Evolutionary conservation across 1,140 invertebrate genomes (phyloP).

Genomic region (Scaptomyza pallida): DNA sequence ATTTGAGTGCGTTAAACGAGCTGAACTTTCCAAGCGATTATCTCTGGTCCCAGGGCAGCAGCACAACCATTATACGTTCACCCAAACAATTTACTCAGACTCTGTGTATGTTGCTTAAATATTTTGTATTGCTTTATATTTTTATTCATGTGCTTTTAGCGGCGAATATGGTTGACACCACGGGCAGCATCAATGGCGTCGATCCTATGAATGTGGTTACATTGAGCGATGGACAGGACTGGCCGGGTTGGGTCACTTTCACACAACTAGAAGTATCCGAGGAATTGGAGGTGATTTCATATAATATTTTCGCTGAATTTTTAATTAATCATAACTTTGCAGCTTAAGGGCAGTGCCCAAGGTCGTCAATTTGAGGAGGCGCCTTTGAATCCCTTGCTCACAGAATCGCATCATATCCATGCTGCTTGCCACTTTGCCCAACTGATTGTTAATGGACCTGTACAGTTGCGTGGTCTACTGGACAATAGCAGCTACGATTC

Average conservation of each 20-base stretch:
- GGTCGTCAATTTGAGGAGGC: slow-evolving; percentile 83
- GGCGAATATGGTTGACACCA: slow-evolving; percentile 62
- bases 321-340: background rate
- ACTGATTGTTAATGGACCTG: slow-evolving; percentile 83
- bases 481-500: slow-evolving; percentile 67
- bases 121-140: background rate
- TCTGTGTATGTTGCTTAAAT: slow-evolving; percentile 41
- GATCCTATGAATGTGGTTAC: slow-evolving; percentile 76
- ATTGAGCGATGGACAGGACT: slow-evolving; percentile 70
- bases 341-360: slow-evolving; percentile 84
- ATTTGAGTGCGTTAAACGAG: slow-evolving; percentile 82
- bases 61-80: slow-evolving; percentile 67
- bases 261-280: slow-evolving; percentile 83
- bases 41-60: slow-evolving; percentile 71
- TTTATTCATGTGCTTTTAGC: slow-evolving; percentile 32
- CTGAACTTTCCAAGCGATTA: slow-evolving; percentile 84
- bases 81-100: slow-evolving; percentile 81
- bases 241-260: slow-evolving; percentile 83
- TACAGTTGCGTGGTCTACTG: slow-evolving; percentile 74
- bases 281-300: slow-evolving; percentile 71
- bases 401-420: slow-evolving; percentile 76
- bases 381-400: slow-evolving; percentile 83
- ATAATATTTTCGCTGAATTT: no score
- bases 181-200: slow-evolving; percentile 76
- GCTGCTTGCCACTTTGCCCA: slow-evolving; percentile 84